Base-by-base conservation (phyloP, 2,888 invertebrate genomes). In the Icerya purchasi region DNA sequence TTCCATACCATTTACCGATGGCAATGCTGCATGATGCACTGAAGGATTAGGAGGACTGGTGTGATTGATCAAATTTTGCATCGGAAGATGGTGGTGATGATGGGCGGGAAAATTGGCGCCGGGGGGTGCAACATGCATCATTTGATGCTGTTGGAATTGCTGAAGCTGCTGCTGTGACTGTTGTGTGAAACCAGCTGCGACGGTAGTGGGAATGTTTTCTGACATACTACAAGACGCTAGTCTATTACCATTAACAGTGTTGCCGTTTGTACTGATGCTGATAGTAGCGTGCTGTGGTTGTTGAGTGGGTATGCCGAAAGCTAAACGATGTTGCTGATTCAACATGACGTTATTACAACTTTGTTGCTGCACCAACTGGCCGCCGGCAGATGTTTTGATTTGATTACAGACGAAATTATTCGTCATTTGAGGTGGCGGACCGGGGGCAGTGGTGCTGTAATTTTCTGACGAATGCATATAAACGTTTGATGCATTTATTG, bases 141-240 rank as follows among this genome's bases (percentile, higher is more conserved):
- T 22, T 18, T 14, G 53, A 18, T 53, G 58, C 2, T 57, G 60
- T 50, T 50, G 61, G 3, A 24, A 21, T 53, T 24, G n/a, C 21
- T 53, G 51, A 54, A 8, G 2, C 50, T 56, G 51, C n/a, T 14
- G 22, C 19, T 25, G 54, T 53, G 22, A 21, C 21, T 58, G 58
- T 14, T 50, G 23, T 23, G n/a, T n/a, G n/a, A n/a, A n/a, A n/a
- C n/a, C n/a, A n/a, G n/a, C n/a, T n/a, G n/a, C n/a, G n/a, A n/a
- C n/a, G n/a, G n/a, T n/a, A n/a, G n/a, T n/a, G n/a, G n/a, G n/a
- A 36, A 36, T 14, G 14, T 36, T 36, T 36, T 36, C 36, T 36
- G 36, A 14, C 36, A 36, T 14, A 36, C 14, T 36, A 36, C 36
- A 36, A 5, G 36, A n/a, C n/a, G n/a, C n/a, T n/a, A n/a, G n/a